Evolutionary conservation across 2,888 invertebrate species (phyloP).

Genomic region (Chymomyza amoena): DNA sequence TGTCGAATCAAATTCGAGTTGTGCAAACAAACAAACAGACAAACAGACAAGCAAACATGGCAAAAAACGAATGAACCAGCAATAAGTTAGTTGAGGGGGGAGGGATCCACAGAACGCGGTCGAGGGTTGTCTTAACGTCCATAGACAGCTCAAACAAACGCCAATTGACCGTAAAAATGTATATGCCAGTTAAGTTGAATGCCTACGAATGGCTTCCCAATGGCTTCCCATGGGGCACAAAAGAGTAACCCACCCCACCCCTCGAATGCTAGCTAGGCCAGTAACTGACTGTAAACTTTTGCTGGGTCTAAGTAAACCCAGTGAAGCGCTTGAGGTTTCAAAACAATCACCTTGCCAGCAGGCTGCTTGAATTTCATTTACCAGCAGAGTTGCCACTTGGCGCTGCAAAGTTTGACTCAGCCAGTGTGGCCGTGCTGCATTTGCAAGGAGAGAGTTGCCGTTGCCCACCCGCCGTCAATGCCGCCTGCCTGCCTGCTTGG

Average conservation of each 20-base stretch:
- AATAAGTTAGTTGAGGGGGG: background rate
- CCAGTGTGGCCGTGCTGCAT: background rate
- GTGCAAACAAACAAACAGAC: constrained; percentile 41
- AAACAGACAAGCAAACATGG: constrained; percentile 34
- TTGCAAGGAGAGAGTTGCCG: too few relatives aligned
- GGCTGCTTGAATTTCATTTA: constrained; percentile 22
- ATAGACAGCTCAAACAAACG: constrained; percentile 56
- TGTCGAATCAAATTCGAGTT: constrained; percentile 53
- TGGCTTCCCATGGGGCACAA: constrained; percentile 1
- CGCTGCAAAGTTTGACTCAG: background rate
- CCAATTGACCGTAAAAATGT: constrained; percentile 71
- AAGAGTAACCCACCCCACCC: background rate
- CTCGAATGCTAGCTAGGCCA: constrained; percentile 6
- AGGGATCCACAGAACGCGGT: background rate
- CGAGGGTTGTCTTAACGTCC: background rate
- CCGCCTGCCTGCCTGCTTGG: background rate
- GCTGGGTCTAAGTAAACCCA: constrained; percentile 44
- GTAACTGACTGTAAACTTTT: constrained; percentile 33
- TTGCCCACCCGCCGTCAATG: background rate
- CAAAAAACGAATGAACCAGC: constrained; percentile 20
- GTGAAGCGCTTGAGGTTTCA: constrained; percentile 67
- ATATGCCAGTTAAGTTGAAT: constrained; percentile 46
- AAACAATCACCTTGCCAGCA: constrained; percentile 68
- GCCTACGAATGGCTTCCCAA: constrained; percentile 28
- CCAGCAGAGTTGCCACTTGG: background rate